Evolutionary conservation across 2,888 invertebrate genomes (phyloP).

Genomic region (Scaptomyza polygonia): DNA sequence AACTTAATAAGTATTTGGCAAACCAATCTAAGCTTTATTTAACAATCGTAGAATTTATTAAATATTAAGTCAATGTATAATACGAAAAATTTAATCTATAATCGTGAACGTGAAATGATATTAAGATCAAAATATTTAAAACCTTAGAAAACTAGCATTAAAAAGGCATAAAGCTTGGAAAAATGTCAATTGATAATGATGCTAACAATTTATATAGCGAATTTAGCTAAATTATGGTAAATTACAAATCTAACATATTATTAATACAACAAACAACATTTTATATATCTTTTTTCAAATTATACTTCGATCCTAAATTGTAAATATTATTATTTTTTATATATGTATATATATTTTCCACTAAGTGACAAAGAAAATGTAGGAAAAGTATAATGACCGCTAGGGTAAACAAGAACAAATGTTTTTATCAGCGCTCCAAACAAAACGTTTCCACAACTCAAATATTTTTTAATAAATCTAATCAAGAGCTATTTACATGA

Average conservation of each 20-base stretch:
- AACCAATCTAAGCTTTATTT: background rate
- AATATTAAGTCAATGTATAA: background rate
- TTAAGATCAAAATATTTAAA: background rate
- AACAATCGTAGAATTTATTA: background rate
- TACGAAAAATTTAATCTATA: too few relatives aligned
- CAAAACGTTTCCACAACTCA: conserved; percentile 42
- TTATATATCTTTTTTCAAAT: too few relatives aligned
- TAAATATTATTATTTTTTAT: conserved; percentile 8
- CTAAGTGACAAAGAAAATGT: conserved; percentile 8
- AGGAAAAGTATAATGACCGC: conserved; percentile 65
- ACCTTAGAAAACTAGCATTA: too few relatives aligned
- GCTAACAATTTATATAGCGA: too few relatives aligned
- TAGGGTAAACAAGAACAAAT: conserved; percentile 33
- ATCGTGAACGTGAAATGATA: too few relatives aligned
- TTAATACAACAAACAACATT: too few relatives aligned
- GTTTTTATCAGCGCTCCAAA: conserved; percentile 66
- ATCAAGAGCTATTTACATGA: conserved; percentile 23
- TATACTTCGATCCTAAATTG: too few relatives aligned
- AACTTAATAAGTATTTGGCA: too few relatives aligned
- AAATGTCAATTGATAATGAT: too few relatives aligned
- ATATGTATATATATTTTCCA: conserved; percentile 47
- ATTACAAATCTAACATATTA: too few relatives aligned
- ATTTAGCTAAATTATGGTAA: too few relatives aligned
- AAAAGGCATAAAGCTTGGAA: too few relatives aligned
- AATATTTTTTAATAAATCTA: conserved; percentile 65